Percentiles rank a stretch among this genome's conserved stretches.
These are phyloP conservation scores for Tyria jacobaeae DNA, from an alignment of 2,888 invertebrate species.

Conservation along the genomic window DNA sequence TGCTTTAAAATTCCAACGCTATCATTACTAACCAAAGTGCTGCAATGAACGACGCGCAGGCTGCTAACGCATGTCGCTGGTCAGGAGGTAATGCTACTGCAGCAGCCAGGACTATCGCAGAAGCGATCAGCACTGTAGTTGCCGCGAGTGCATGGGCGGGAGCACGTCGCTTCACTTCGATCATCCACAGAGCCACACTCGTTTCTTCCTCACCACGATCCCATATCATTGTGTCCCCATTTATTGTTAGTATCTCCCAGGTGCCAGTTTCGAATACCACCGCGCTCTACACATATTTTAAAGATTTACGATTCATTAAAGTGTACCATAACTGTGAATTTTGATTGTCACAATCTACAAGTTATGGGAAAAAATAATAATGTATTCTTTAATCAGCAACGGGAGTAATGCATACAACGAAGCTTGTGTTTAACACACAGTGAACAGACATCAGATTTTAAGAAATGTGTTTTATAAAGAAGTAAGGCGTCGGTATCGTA, in stretches of 20 bases:
- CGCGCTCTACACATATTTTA: constrained; percentile 47
- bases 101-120: constrained; percentile 58
- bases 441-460: too few species aligned
- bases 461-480: too few species aligned
- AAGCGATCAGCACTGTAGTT: constrained; percentile 53
- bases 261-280: constrained; percentile 67
- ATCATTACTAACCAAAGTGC: constrained; percentile 63
- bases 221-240: constrained; percentile 34
- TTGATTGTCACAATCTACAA: too few species aligned
- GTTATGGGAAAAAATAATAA: too few species aligned
- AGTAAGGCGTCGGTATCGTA: too few species aligned
- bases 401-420: too few species aligned
- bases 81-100: constrained; percentile 62
- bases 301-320: neutral
- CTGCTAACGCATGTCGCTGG: constrained; percentile 67
- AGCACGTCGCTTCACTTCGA: constrained; percentile 7
- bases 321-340: too few species aligned
- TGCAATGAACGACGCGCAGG: constrained; percentile 65
- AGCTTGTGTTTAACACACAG: too few species aligned
- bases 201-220: constrained; percentile 6
- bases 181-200: constrained; percentile 10
- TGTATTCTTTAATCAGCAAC: too few species aligned
- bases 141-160: constrained; percentile 47
- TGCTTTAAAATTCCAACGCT: neutral
- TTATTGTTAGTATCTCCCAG: constrained; percentile 66